Evolutionary conservation across 2,113 vertebrate species (phyloP).

Genomic region (Bubo bubo): DNA sequence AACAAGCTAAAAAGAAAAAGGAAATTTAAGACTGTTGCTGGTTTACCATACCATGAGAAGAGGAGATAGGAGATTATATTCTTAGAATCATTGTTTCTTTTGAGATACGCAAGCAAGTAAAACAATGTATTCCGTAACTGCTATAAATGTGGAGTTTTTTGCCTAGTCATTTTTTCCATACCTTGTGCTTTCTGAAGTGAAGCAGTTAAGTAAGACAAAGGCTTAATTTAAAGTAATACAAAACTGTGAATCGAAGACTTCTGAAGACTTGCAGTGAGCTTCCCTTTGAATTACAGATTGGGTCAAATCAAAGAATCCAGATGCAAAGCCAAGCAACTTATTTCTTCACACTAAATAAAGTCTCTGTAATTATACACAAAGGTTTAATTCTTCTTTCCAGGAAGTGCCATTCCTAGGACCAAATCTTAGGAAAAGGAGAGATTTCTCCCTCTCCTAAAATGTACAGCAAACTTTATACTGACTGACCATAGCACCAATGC

Average conservation of each 20-base stretch:
- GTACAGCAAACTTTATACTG: background rate
- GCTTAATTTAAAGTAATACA: background rate
- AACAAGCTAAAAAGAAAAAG: background rate
- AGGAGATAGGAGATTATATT: background rate
- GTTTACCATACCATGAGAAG: background rate
- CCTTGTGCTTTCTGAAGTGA: background rate
- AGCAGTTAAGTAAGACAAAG: background rate
- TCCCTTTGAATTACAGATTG: background rate
- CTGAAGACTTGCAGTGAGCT: background rate
- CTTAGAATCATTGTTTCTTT: background rate
- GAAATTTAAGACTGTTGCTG: background rate
- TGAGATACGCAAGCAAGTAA: background rate
- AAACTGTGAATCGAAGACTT: background rate
- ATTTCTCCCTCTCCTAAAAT: background rate
- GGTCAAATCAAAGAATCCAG: background rate
- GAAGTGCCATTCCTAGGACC: background rate
- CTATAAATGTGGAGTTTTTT: background rate
- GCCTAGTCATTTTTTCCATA: background rate
- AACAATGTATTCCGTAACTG: accelerated
- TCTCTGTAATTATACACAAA: background rate
- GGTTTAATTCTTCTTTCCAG: background rate
- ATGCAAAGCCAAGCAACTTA: background rate
- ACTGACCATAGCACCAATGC: background rate
- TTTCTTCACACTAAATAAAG: background rate
- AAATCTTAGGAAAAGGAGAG: background rate